Evolutionary conservation across 2,888 invertebrate genomes (phyloP), one percentile per base, ranked within the genome.

Genomic region (Barypeithes pellucidus): DNA sequence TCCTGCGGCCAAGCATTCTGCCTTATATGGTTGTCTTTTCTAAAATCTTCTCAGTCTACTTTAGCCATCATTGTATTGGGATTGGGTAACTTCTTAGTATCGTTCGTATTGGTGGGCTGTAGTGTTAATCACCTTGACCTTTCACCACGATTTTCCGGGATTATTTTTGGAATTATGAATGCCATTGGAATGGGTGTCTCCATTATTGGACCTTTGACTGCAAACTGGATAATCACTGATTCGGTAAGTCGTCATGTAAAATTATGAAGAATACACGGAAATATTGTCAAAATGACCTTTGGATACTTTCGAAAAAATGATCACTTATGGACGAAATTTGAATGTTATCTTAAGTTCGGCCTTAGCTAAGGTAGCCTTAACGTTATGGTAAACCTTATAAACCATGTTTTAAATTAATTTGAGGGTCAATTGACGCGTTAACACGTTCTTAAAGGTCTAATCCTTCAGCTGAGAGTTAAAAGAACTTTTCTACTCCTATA

Each of bases 91-190:
- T 54, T 57, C 12, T 59, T 61, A 18, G 45, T 39, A 22, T 11
- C 61, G 3, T 39, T 62, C 11, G 39, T 67, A 20, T 47, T 59
- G 14, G 66, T 57, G 18, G 70, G 71, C 81, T 89, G 90, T 88
- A 88, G 91, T 24, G 95, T 94, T 76, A 95, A 95, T 81, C 93
- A 95, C 76, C 61, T 72, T 5, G 95, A 95, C 86, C 86, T 95
- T 63, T 92, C 95, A 7, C 95, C 95, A 0, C 94, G 94, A 84
- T 94, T 92, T 83, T 93, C 95, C 2, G 95, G 95, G 39, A 91
- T 92, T 0, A 85, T 95, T 78, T 94, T 95, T 93, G 95, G 95
- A 9, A 91, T 95, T 79, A 94, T 94, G 2, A 95, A 95, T 82
- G 91, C 92, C 9, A 86, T 89, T 16, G 92, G 94, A 93, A 80